Evolutionary conservation across 1,140 invertebrate species (phyloP), one percentile per base, ranked within the genome.

Genomic region (Cardiocondyla obscurior): DNA sequence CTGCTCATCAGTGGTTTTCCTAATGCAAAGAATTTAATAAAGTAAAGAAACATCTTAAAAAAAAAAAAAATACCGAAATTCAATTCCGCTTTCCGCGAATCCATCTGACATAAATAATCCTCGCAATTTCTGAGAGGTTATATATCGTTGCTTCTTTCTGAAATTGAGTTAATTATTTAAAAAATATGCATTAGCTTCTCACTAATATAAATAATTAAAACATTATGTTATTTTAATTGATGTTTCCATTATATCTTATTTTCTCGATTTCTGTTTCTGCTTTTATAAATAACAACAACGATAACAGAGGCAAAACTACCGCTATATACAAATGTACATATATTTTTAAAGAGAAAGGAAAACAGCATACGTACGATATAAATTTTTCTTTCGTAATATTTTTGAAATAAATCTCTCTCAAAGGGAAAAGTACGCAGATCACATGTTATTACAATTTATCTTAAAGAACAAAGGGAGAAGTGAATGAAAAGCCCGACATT

Each of bases 401-500:
- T 62, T 39, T 28, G 0, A 39, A 39, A 30, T 67, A 39, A 58
- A 28, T 62, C 3, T 6, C 30, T 51, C 6, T 64, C 5, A 19
- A 51, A 65, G 16, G n/a, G 42, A 67, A 64, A 19, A 30, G 22
- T 28, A 62, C 22, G 19, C 19, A 19, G 19, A 62, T 42, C 5
- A 42, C 19, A 39, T n/a, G n/a, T 62, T 39, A 22, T 62, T 44
- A 53, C 49, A 69, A 79, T 53, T 67, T 53, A 77, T 51, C 16
- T 51, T 30, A 28, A 39, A 22, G 22, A 42, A 39, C 12, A 42
- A 39, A 44, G 6, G 6, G n/a, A 10, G 19, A 5, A 53, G 62
- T 22, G 28, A 67, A 7, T 22, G 19, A 53, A 16, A 3, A 55
- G 19, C 6, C 7, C 33, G 30, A 49, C 73, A 39, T 79, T 67